These are phyloP conservation scores for Cheilosia vulpina DNA, from an alignment of 2,888 invertebrate genomes.

Conservation along the genomic window DNA sequence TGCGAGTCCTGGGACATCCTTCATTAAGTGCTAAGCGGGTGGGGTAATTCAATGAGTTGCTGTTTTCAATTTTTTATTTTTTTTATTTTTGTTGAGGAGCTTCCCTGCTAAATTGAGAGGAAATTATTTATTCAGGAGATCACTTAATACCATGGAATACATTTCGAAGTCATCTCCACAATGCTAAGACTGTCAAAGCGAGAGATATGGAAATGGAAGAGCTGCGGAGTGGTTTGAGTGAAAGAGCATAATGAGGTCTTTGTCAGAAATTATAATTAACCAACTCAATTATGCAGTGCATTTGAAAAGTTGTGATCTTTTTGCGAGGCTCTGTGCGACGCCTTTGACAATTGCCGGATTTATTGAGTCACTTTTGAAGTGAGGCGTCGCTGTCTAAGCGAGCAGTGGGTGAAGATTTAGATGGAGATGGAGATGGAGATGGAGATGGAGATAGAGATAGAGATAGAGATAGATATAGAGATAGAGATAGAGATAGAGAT, in stretches of 20 bases:
- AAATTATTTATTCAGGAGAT: constrained; percentile 72
- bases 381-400: no score
- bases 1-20: constrained; percentile 28
- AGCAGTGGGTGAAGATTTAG: no score
- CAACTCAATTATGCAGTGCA: constrained; percentile 59
- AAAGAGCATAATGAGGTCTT: constrained; percentile 41
- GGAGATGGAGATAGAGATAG: no score
- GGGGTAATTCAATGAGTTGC: constrained; percentile 63
- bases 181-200: constrained; percentile 14
- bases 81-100: neutral
- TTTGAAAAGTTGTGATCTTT: constrained; percentile 58
- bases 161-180: constrained; percentile 34
- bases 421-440: no score
- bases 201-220: neutral
- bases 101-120: constrained; percentile 60
- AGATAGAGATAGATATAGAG: no score
- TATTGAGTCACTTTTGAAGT: neutral
- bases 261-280: constrained; percentile 52
- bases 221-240: neutral
- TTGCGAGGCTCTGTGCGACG: neutral
- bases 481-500: no score
- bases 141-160: constrained; percentile 67
- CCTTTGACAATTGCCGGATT: constrained; percentile 3
- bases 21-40: constrained; percentile 38
- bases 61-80: constrained; percentile 21